Percentiles rank a stretch among this genome's conserved stretches.
phyloP scores from a whole-genome alignment of 2,113 vertebrate species.

The Tricholaema leucomelas region DNA sequence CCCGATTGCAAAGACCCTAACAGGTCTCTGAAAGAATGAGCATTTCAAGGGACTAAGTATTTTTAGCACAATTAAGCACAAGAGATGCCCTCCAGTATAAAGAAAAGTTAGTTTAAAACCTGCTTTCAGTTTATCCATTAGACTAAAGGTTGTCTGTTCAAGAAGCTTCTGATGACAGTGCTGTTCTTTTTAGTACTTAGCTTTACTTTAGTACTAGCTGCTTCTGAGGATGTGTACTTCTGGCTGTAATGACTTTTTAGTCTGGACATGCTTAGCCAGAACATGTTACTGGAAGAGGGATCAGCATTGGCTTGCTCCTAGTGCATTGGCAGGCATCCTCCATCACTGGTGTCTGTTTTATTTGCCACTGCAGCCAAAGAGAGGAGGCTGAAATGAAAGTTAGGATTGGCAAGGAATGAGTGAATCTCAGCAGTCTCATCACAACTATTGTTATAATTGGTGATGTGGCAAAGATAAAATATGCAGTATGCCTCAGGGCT shows the following conservation, averaged over 20 bases:
- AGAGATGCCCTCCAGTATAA: not conserved
- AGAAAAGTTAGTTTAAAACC: not conserved
- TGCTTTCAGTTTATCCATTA: not conserved
- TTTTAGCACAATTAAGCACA: not conserved
- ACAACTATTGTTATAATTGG: not conserved
- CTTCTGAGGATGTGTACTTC: not conserved
- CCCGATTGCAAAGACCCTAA: not conserved
- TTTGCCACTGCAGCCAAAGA: not conserved
- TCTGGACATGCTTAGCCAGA: slow-evolving; percentile 9
- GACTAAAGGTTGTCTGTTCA: not conserved
- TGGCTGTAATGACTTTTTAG: not conserved
- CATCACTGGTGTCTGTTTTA: not conserved
- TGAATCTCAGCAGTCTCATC: not conserved
- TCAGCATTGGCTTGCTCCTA: not conserved
- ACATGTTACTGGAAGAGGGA: not conserved
- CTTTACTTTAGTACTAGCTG: not conserved
- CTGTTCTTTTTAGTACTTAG: not conserved
- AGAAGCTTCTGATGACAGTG: not conserved
- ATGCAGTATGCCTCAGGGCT: not conserved
- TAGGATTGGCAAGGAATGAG: not conserved
- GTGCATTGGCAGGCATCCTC: not conserved
- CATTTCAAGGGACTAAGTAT: not conserved
- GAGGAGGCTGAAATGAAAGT: not conserved
- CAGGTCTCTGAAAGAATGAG: not conserved
- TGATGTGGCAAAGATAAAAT: not conserved